Evolutionary conservation across 1,140 invertebrate genomes (phyloP), one percentile per base, ranked within the genome.

Genomic region (Yoshiicerus persimilis): DNA sequence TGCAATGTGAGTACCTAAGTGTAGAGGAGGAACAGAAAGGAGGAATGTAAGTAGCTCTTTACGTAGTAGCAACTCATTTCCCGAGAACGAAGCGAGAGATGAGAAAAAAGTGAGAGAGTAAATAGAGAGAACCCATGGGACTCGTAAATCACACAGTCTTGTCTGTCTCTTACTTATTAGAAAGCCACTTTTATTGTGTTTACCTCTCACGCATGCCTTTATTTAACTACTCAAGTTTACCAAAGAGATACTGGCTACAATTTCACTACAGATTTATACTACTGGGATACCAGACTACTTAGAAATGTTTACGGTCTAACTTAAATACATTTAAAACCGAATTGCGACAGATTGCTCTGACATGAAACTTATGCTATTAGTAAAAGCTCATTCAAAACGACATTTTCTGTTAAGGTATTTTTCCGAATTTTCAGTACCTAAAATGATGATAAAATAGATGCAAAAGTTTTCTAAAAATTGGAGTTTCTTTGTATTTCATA

Each of bases 31-130:
- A n/a, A n/a, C n/a, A n/a, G 64, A 25, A 30, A 70, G 64, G 20
- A 25, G 64, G 23, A 30, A 70, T 70, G 64, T 70, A 70, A 25
- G 23, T 30, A 70, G 32, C 32, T 32, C 38, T 32, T 25, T n/a
- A 11, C 34, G n/a, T n/a, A n/a, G n/a, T 83, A 36, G 47, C 16
- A 85, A 56, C 38, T 38, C 30, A 47, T 86, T 86, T 38, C 25
- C 75, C 75, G 20, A 80, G 16, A 38, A 56, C 47, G 30, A 36
- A 80, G 38, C 75, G 36, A n/a, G 75, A 27, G 34, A 86, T 64
- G 56, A 86, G 70, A 64, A 88, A 85, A 84, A 84, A 88, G 86
- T 86, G 88, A 64, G 70, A 86, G 88, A 88, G 88, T 88, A 88
- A 88, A 88, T 88, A 84, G 38, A 84, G 27, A 36, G 32, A 84